Evolutionary conservation across 2,113 vertebrate genomes (phyloP).

Genomic region (Antechinus flavipes): DNA sequence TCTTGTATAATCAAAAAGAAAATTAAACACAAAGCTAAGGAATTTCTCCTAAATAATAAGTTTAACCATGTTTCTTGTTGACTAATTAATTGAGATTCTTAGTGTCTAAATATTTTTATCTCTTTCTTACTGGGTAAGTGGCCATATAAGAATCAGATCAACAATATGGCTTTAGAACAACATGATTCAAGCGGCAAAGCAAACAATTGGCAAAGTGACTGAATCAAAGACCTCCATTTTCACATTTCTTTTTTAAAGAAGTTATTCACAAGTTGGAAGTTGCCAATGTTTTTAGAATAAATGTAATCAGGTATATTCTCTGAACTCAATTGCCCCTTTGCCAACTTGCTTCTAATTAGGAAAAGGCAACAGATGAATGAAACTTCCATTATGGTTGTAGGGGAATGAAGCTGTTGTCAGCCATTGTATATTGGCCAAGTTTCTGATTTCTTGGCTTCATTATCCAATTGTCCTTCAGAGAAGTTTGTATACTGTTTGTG

Average conservation of each 20-base stretch:
- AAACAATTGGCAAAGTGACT: neutral
- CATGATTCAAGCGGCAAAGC: slow-evolving; percentile 29
- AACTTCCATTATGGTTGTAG: slow-evolving; percentile 51
- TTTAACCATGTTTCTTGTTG: neutral
- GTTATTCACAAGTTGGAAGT: slow-evolving; percentile 52
- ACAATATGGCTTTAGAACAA: fast-evolving
- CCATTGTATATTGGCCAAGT: slow-evolving; percentile 58
- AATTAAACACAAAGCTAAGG: slow-evolving; percentile 39
- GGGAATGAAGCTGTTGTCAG: slow-evolving; percentile 54
- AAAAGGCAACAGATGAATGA: slow-evolving; percentile 55
- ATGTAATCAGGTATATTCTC: slow-evolving; percentile 51
- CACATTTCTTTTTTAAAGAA: neutral
- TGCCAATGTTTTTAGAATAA: slow-evolving; percentile 52
- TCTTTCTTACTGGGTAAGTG: slow-evolving; percentile 29
- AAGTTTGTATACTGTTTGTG: slow-evolving; percentile 30
- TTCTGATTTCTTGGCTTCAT: slow-evolving; percentile 56
- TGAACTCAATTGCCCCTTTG: slow-evolving; percentile 54
- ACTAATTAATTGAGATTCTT: slow-evolving; percentile 5
- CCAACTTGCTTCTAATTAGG: slow-evolving; percentile 19
- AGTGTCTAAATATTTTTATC: slow-evolving; percentile 1
- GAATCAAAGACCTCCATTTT: neutral
- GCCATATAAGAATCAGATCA: neutral
- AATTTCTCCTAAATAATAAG: neutral
- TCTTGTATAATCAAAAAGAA: neutral
- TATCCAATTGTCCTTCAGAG: slow-evolving; percentile 52